Conservation (phyloP, 1,140 invertebrate genomes). For the Bombus picipes region DNA sequence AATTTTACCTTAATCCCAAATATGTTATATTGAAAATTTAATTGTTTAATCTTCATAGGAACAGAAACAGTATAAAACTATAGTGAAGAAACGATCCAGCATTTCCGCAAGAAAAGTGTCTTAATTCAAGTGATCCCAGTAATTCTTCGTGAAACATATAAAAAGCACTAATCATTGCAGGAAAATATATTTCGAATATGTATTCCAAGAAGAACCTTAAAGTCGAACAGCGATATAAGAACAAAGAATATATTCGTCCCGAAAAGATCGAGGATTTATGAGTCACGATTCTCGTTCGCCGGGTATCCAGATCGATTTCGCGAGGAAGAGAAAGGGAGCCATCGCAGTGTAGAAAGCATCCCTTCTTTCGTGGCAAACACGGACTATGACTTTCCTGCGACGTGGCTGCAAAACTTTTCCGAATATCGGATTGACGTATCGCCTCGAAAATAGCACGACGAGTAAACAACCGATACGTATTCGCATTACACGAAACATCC, state of each 20-base stretch:
- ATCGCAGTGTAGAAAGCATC: constrained; percentile 13
- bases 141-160: neutral
- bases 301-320: constrained; percentile 56
- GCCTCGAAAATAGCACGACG: constrained; percentile 71
- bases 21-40: neutral
- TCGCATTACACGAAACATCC: constrained; percentile 64
- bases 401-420: constrained; percentile 66
- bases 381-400: constrained; percentile 40
- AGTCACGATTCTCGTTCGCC: constrained; percentile 44
- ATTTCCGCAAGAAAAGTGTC: neutral
- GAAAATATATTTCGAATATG: neutral
- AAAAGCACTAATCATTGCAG: neutral
- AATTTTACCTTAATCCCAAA: neutral
- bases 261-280: constrained; percentile 55
- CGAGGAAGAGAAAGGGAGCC: constrained; percentile 28
- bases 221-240: neutral
- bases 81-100: neutral
- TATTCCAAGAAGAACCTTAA: neutral
- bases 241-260: constrained; percentile 7
- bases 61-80: neutral
- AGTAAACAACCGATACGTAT: constrained; percentile 77
- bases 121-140: neutral
- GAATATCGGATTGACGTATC: constrained; percentile 79
- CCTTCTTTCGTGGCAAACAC: constrained; percentile 53
- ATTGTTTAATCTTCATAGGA: neutral